Base-by-base conservation (phyloP, 2,113 vertebrate genomes). In the Chionodraco myersi region DNA sequence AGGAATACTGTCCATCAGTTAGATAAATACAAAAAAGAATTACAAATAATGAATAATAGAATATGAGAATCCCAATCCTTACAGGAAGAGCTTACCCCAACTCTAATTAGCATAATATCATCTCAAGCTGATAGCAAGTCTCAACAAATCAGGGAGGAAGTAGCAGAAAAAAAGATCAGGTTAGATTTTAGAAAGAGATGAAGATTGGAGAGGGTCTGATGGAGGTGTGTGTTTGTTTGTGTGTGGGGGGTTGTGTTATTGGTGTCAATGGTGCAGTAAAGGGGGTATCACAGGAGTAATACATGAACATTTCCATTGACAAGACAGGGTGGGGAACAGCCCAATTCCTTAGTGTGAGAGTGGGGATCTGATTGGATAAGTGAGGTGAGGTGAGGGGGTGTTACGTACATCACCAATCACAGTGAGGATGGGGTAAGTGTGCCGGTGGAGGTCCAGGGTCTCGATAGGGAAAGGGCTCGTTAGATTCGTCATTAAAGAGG, bases 101-200 rank as follows among this genome's bases (percentile, higher is more conserved):
- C 36, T 41, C 36, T 41, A 8, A 41, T 41, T 41, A 53, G 52
- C 3, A 8, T 11, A 10, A 49, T 2, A 8, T 36, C 0, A 53
- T 61, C 84, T 89, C 87, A 84, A 79, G 73, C 54, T 75, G 66
- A 73, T 57, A 75, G 48, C 0, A 65, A 70, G 34, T 75, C 62
- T 75, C 23, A 49, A 47, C 4, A n/a, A 71, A 78, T 85, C 78
- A 80, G 69, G 53, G 26, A 44, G n/a, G 68, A 65, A 49, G 57
- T 6, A 14, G 45, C 15, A 56, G 16, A 59, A 62, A 8, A 41
- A 61, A 54, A 45, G 15, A 79, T 69, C 48, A 67, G 52, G 44
- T 74, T 79, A 70, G 30, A 86, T 72, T 57, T 21, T 10, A 77
- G 77, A 52, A 72, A 65, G 54, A 77, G 53, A 53, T 13, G 44